Evolutionary conservation across 2,113 vertebrate species (phyloP), one percentile per base, ranked within the genome.

Genomic region (Dolichallabes microphthalmus): DNA sequence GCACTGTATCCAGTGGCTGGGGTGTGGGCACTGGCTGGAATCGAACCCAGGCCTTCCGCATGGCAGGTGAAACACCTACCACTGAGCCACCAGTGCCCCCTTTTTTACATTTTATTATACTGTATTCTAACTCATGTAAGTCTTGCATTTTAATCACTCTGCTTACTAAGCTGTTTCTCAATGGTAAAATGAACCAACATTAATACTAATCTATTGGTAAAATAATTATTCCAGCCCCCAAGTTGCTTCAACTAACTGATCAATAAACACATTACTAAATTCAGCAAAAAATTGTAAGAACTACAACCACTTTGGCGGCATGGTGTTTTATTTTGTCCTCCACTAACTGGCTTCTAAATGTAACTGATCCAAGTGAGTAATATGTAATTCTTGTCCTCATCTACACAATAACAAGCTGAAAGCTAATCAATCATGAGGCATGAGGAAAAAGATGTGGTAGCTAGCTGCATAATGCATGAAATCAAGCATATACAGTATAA

Each of bases 51-150:
- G n/a, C n/a, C n/a, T n/a, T n/a, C n/a, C n/a, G n/a, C n/a, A n/a
- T n/a, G n/a, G n/a, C n/a, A n/a, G n/a, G n/a, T n/a, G n/a, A n/a
- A n/a, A n/a, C n/a, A n/a, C n/a, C n/a, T n/a, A n/a, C n/a, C n/a
- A n/a, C n/a, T n/a, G n/a, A n/a, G n/a, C n/a, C n/a, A n/a, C n/a
- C n/a, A n/a, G n/a, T n/a, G n/a, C n/a, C n/a, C n/a, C n/a, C n/a
- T n/a, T n/a, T n/a, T n/a, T n/a, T n/a, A n/a, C n/a, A n/a, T n/a
- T n/a, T n/a, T n/a, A n/a, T 61, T 80, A 63, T 12, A 50, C 25
- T 80, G 45, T 80, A 80, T 80, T 80, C 45, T 39, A n/a, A n/a
- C 58, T 80, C 22, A 50, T 45, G 45, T 45, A 25, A 80, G n/a
- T 63, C 58, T 15, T 78, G 15, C 1, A 11, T 77, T 77, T 20